Conservation (phyloP, 2,797 vertebrate genomes). For the Sebastes elongatus region DNA sequence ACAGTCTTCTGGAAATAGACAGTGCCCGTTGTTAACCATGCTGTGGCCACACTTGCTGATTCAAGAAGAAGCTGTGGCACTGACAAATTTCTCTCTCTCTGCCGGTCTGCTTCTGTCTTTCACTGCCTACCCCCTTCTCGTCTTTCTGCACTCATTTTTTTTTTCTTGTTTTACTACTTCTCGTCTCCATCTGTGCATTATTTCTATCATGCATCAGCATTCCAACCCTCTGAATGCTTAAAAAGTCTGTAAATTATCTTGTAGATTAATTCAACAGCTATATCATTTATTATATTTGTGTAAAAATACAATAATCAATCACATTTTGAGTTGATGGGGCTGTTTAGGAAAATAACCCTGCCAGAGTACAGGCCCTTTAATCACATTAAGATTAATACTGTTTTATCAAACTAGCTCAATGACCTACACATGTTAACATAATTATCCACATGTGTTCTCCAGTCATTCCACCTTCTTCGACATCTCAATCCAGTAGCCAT, state of each 20-base stretch:
- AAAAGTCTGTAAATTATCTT: slow-evolving; percentile 25
- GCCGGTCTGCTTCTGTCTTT: slow-evolving; percentile 30
- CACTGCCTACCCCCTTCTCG: slow-evolving; percentile 11
- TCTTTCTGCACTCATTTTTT: slow-evolving; percentile 1
- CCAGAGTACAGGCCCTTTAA: slow-evolving; percentile 26
- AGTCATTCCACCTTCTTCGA: slow-evolving; percentile 29
- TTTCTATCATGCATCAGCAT: slow-evolving; percentile 7
- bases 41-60: slow-evolving; percentile 75
- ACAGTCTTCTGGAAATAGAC: slow-evolving; percentile 81
- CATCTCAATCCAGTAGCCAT: slow-evolving; percentile 31
- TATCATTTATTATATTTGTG: slow-evolving; percentile 4
- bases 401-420: slow-evolving; percentile 54
- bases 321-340: not conserved
- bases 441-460: slow-evolving; percentile 54
- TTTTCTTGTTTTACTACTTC: not conserved
- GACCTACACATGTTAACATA: slow-evolving; percentile 43
- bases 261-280: not conserved
- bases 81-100: slow-evolving; percentile 53
- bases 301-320: slow-evolving; percentile 24
- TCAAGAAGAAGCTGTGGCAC: slow-evolving; percentile 73
- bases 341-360: slow-evolving; percentile 34
- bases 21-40: slow-evolving; percentile 73
- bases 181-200: slow-evolving; percentile 22
- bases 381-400: slow-evolving; percentile 46
- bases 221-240: not conserved